Conservation (phyloP, 1,140 invertebrate genomes). For the Drosophila punjabiensis region DNA sequence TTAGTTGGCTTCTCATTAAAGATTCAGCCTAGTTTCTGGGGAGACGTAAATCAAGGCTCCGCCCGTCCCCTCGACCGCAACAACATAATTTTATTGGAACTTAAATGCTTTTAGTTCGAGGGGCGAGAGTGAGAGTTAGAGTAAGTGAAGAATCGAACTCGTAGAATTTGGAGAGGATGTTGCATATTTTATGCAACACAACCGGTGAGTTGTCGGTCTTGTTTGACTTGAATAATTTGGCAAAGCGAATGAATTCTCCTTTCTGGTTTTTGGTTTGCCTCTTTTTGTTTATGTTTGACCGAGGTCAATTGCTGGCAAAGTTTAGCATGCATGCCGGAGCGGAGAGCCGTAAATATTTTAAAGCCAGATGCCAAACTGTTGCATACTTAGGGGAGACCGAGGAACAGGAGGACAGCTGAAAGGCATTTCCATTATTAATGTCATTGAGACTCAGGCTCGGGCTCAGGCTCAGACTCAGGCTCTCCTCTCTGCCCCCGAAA, state of each 20-base stretch:
- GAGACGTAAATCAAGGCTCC: constrained; percentile 72
- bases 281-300: constrained; percentile 50
- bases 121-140: neutral
- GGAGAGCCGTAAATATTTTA: constrained; percentile 48
- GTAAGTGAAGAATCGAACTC: constrained; percentile 35
- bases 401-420: constrained; percentile 48
- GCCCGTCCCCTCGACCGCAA: constrained; percentile 24
- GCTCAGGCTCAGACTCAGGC: constrained; percentile 24
- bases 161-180: constrained; percentile 37
- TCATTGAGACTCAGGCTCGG: constrained; percentile 37
- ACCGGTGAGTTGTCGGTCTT: constrained; percentile 66
- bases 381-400: constrained; percentile 36
- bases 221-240: constrained; percentile 47
- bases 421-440: constrained; percentile 77
- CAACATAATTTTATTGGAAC: constrained; percentile 76
- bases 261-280: constrained; percentile 44
- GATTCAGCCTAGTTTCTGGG: constrained; percentile 79
- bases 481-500: constrained; percentile 6
- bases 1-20: constrained; percentile 75
- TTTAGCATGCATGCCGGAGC: constrained; percentile 39
- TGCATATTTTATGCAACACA: constrained; percentile 69
- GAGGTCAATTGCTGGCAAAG: constrained; percentile 56
- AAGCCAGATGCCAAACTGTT: constrained; percentile 69
- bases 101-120: constrained; percentile 46
- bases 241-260: constrained; percentile 62